Base-by-base conservation (phyloP, 2,797 vertebrate species). In the Lepilemur septentrionalis region DNA sequence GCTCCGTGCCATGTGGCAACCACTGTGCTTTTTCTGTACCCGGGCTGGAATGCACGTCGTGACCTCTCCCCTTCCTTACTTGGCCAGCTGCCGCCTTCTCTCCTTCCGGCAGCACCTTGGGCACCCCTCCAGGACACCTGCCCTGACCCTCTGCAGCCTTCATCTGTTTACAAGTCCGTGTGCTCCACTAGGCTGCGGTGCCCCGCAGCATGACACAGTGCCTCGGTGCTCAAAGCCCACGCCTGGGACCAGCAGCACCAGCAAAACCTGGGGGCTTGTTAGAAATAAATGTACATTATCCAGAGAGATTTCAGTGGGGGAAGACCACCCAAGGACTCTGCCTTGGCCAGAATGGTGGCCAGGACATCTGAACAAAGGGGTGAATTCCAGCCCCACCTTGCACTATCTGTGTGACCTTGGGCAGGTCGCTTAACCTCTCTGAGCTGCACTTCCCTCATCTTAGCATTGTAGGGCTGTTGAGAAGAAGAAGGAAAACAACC, bases 1-100 rank as follows among this genome's bases (percentile, higher is more conserved):
- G n/a, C 10, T 35, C 50, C 0, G 1, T 1, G 67, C 4, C 30
- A 0, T 0, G 3, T 11, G 1, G 0, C 1, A 43, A 14, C 52
- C 35, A n/a, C 52, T 38, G 41, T 35, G 25, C 25, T 11, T 25
- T 75, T 48, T 52, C 30, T 6, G 1, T 15, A 1, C 38, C 43
- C 6, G 32, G 59, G 10, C 81, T 17, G n/a, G 2, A 20, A 1
- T 0, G 9, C 65, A 5, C 41, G 15, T 41, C 0, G 12, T 2
- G 32, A 67, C 50, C 55, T 5, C 43, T 38, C 57, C 30, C 48
- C 32, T n/a, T 17, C 69, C 35, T 7, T 14, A 1, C 46, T 38
- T 7, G 0, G 3, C 23, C 59, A 43, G 70, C 46, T 48, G 22
- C 67, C 57, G 20, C 48, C 12, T 32, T 14, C 72, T 61, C 28